A percentile compares a stretch with the other conserved stretches of the same genome.
Evolutionary conservation across 2,888 invertebrate genomes (phyloP).

Genomic region (Xestoiulus laeticollis): DNA sequence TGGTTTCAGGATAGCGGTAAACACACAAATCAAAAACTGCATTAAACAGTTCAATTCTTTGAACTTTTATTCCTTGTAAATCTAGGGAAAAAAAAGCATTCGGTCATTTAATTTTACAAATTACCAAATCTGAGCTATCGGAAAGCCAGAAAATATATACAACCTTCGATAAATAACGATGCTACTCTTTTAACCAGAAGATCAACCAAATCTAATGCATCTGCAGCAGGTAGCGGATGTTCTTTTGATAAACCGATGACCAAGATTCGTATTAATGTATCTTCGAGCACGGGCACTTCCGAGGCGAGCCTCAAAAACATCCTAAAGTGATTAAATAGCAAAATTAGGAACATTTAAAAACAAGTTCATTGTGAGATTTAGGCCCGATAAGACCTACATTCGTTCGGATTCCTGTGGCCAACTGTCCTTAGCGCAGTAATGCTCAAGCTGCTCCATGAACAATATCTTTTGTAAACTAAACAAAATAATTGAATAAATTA

Average conservation of each 20-base stretch:
- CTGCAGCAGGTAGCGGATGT: slow-evolving; percentile 80
- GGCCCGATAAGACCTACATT: slow-evolving; percentile 59
- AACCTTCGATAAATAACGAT: slow-evolving; percentile 75
- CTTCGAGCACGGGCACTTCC: slow-evolving; percentile 87
- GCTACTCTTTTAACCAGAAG: slow-evolving; percentile 86
- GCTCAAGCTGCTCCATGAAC: slow-evolving; percentile 71
- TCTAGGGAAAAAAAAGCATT: slow-evolving; percentile 58
- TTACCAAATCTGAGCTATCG: background rate
- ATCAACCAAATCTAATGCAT: slow-evolving; percentile 86
- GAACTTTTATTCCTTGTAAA: slow-evolving; percentile 61
- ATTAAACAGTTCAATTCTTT: slow-evolving; percentile 78
- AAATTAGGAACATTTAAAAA: slow-evolving; percentile 2
- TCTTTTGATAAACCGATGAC: slow-evolving; percentile 80
- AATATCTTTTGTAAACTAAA: slow-evolving; percentile 65
- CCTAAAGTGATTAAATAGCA: slow-evolving; percentile 61
- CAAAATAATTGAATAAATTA: background rate
- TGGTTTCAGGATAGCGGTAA: slow-evolving; percentile 93
- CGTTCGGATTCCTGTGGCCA: slow-evolving; percentile 95
- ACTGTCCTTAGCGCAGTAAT: slow-evolving; percentile 79
- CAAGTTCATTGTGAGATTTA: slow-evolving; percentile 16
- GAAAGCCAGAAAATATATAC: background rate
- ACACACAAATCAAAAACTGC: slow-evolving; percentile 88
- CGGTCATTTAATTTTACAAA: background rate
- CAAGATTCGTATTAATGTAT: slow-evolving; percentile 81
- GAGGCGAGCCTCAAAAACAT: slow-evolving; percentile 80